Evolutionary conservation across 2,888 invertebrate genomes (phyloP).

Genomic region (Crossocerus cetratus): DNA sequence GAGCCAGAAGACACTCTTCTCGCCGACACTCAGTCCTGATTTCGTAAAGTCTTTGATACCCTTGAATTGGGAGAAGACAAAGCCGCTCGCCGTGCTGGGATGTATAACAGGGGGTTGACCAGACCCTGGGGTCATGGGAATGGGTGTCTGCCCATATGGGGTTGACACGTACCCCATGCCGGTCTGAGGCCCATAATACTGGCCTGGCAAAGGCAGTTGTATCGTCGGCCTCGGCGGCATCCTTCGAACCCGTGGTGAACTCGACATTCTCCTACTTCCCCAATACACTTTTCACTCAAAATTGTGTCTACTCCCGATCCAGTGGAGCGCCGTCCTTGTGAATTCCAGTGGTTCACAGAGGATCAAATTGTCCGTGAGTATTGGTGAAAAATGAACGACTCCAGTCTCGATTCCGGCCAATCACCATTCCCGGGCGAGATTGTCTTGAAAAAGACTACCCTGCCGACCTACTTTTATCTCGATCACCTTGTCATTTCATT

Average conservation of each 20-base stretch:
- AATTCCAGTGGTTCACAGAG: not conserved
- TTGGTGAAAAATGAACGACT: not conserved
- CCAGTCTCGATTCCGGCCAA: too few relatives aligned
- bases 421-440: too few relatives aligned
- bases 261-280: conserved; percentile 58
- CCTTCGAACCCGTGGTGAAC: conserved; percentile 58
- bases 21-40: conserved; percentile 89
- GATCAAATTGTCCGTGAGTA: not conserved
- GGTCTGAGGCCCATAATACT: conserved; percentile 69
- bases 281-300: not conserved
- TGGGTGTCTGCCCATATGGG: conserved; percentile 70
- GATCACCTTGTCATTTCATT: too few relatives aligned
- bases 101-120: conserved; percentile 76
- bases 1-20: conserved; percentile 88
- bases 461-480: too few relatives aligned
- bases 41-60: conserved; percentile 89
- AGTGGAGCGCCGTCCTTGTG: not conserved
- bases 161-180: conserved; percentile 67
- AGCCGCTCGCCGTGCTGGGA: conserved; percentile 85
- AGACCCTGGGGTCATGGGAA: conserved; percentile 74
- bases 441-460: too few relatives aligned
- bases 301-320: not conserved
- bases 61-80: conserved; percentile 88
- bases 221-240: conserved; percentile 70
- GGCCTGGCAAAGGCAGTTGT: conserved; percentile 71